A percentile compares a stretch with the other conserved stretches of the same genome.
phyloP scores from a whole-genome alignment of 2,797 vertebrate genomes.

The Ambastaia sidthimunki region DNA sequence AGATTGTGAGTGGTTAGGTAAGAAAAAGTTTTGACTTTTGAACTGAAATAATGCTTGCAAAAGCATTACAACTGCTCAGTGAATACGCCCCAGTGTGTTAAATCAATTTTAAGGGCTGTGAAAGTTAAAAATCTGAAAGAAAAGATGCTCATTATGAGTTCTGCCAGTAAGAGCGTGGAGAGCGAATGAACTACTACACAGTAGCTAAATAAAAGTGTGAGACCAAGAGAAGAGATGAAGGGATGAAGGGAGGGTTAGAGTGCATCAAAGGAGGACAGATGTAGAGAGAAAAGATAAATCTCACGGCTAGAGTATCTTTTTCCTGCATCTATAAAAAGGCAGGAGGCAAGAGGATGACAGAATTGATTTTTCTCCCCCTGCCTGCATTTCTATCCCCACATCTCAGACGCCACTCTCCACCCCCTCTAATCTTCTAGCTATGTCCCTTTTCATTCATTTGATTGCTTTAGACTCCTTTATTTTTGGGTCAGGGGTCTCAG shows the following conservation, averaged over 20 bases:
- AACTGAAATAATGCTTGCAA: background rate
- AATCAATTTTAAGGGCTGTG: background rate
- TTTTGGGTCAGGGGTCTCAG: too few relatives aligned
- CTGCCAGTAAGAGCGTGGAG: conserved; percentile 37
- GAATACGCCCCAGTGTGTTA: background rate
- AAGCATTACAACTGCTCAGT: conserved; percentile 1
- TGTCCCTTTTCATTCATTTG: conserved; percentile 43
- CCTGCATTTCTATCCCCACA: conserved; percentile 63
- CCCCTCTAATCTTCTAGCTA: conserved; percentile 1
- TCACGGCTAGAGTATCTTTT: conserved; percentile 54
- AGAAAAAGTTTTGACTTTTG: background rate
- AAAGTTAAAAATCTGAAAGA: conserved; percentile 41
- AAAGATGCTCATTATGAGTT: conserved; percentile 44
- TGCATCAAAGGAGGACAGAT: conserved; percentile 17
- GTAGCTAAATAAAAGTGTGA: conserved; percentile 48
- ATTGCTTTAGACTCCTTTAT: conserved; percentile 32
- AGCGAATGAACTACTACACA: conserved; percentile 17
- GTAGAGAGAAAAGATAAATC: conserved; percentile 48
- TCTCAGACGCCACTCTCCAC: conserved; percentile 19
- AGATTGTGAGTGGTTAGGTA: background rate
- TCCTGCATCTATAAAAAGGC: conserved; percentile 60
- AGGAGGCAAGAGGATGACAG: conserved; percentile 46
- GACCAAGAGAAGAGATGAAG: conserved; percentile 36
- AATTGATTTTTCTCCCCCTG: conserved; percentile 57
- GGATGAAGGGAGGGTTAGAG: conserved; percentile 18